Base-by-base conservation (phyloP, 1,140 invertebrate species). In the Drosophila yakuba region DNA sequence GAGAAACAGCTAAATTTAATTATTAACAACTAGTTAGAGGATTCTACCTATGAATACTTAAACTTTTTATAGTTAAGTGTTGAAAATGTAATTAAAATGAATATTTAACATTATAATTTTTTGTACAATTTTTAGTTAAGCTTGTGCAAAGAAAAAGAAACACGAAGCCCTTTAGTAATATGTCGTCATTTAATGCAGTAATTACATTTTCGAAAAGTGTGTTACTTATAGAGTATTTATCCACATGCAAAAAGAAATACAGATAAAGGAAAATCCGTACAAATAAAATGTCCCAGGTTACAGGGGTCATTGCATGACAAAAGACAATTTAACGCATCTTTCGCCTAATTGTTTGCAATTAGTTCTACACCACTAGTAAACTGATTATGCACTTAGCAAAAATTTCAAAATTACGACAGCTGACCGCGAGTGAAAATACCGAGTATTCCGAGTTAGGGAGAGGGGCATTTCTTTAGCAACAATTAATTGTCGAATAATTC, bases 401-500 rank as follows among this genome's bases (percentile, higher is more conserved):
- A 39, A 32, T 38, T 11, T 10, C 17, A n/a, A 35, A 35, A 25
- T 47, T 66, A 28, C 48, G 11, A 38, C 59, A 64, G 32, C 38
- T 61, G 45, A 58, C 20, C 3, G 39, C 32, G 28, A 36, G 52
- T 48, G 36, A 41, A 74, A 69, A 32, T 8, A 8, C 28, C 2
- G 28, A 32, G 28, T 32, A 25, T 25, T 17, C n/a, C 17, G 5
- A 45, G 23, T 15, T 17, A 6, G 23, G 23, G 7, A 15, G 43
- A 64, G 43, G 66, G 36, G 48, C 51, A 58, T 17, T 39, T 64
- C 59, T 64, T 52, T 17, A 44, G 28, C 15, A 39, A 39, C 45
- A 59, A 83, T 88, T 79, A 88, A 79, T 69, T 66, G 66, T 73
- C 61, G 61, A 68, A 84, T 78, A 85, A 80, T 66, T 80, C 56